Evolutionary conservation across 2,888 invertebrate genomes (phyloP).

Genomic region (Morpho deidamia): DNA sequence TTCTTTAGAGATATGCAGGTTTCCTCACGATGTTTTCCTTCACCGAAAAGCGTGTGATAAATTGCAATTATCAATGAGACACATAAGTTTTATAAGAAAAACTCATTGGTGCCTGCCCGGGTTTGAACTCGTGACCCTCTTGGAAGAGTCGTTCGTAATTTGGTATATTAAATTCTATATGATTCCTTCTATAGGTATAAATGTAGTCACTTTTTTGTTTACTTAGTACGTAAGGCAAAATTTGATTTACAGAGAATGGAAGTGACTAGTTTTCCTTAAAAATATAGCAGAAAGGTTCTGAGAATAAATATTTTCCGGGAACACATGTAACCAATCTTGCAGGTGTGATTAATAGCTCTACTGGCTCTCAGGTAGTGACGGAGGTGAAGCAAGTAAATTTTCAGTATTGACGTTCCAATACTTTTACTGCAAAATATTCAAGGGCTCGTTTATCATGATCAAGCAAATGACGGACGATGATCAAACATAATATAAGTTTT

Average conservation of each 20-base stretch:
- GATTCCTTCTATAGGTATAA: background rate
- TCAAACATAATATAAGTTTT: conserved; percentile 8
- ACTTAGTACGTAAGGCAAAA: background rate
- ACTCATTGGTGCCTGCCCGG: too few relatives aligned
- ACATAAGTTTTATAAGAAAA: too few relatives aligned
- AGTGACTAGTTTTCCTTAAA: background rate
- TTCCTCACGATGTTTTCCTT: too few relatives aligned
- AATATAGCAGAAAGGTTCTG: background rate
- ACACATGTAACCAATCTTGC: conserved; percentile 34
- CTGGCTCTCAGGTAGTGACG: conserved; percentile 58
- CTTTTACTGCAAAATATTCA: conserved; percentile 44
- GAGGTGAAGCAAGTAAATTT: conserved; percentile 47
- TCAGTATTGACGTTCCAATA: conserved; percentile 44
- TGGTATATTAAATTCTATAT: background rate
- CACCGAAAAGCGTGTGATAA: too few relatives aligned
- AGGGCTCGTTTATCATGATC: conserved; percentile 22
- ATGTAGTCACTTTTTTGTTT: background rate
- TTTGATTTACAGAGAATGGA: too few relatives aligned
- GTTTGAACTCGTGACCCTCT: too few relatives aligned
- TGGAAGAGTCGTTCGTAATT: too few relatives aligned
- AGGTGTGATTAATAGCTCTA: conserved; percentile 56
- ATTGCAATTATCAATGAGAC: too few relatives aligned
- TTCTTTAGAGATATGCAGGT: too few relatives aligned
- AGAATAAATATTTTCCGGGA: conserved; percentile 14
- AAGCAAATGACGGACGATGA: conserved; percentile 2